These are phyloP conservation scores for Halcyon senegalensis DNA, from an alignment of 2,113 vertebrate genomes.

Conservation along the genomic window DNA sequence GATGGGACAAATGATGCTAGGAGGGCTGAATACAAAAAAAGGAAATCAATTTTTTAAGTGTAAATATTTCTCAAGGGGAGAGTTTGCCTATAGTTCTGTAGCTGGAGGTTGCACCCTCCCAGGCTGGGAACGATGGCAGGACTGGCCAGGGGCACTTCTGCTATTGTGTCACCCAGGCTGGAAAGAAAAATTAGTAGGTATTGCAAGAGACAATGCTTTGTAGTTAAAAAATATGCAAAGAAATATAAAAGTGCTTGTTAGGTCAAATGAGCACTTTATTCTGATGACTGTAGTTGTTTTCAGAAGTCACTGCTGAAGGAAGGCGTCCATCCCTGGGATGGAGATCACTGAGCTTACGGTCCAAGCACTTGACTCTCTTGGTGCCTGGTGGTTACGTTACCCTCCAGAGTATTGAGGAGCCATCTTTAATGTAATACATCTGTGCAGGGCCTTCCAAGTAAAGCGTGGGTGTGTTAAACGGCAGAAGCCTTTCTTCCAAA, in stretches of 20 bases:
- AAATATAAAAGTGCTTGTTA: neutral
- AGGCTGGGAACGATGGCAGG: neutral
- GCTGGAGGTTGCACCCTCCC: neutral
- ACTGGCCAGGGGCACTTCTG: neutral
- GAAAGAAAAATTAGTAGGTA: neutral
- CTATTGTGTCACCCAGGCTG: neutral
- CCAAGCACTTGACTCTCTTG: neutral
- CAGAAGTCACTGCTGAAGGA: neutral
- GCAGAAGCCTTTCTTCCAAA: neutral
- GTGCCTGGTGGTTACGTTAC: neutral
- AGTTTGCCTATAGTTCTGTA: neutral
- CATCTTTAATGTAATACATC: rapidly evolving
- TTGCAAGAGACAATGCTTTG: neutral
- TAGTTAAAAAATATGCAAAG: neutral
- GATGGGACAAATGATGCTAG: neutral
- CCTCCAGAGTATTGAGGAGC: neutral
- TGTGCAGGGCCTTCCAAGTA: neutral
- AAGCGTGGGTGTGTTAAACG: neutral
- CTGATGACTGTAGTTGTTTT: neutral
- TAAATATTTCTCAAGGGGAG: neutral
- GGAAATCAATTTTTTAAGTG: neutral
- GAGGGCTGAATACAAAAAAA: neutral
- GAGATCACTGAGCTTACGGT: neutral
- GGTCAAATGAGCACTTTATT: neutral
- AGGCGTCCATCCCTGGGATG: neutral